phyloP scores from a whole-genome alignment of 2,888 invertebrate species.

The Rhagonycha fulva region DNA sequence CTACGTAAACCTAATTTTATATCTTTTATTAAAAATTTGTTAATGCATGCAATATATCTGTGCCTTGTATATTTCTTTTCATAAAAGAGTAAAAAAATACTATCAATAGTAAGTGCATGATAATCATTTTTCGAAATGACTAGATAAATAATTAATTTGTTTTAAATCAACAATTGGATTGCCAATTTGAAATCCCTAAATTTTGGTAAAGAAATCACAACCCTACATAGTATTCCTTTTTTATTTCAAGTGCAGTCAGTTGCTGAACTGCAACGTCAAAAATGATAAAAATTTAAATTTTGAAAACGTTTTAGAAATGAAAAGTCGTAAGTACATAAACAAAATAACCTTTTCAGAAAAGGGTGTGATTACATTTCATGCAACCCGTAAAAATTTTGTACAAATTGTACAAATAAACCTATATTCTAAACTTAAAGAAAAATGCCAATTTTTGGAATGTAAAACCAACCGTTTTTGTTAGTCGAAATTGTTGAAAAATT shows the following conservation, averaged over 20 bases:
- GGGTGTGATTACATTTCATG: background rate
- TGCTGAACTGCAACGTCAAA: background rate
- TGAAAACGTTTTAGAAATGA: too few species aligned
- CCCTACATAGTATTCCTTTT: background rate
- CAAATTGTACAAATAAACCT: background rate
- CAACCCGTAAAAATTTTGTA: background rate
- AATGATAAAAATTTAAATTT: background rate
- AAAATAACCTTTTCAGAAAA: background rate
- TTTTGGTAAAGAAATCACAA: background rate
- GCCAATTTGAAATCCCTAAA: background rate
- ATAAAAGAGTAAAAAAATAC: background rate
- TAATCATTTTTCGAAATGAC: background rate
- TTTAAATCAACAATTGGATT: background rate
- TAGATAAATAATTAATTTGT: background rate
- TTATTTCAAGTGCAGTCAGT: background rate
- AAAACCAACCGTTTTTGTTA: background rate
- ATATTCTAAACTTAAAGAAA: background rate
- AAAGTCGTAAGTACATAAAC: background rate
- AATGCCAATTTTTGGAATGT: background rate
- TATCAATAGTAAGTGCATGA: background rate
- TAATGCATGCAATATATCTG: slow-evolving; percentile 44
- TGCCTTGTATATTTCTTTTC: slow-evolving; percentile 20
- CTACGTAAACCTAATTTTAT: slow-evolving; percentile 40
- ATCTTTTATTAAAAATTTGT: slow-evolving; percentile 45
- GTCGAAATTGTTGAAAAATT: background rate